phyloP scores from a whole-genome alignment of 2,888 invertebrate genomes.

The Scaeva pyrastri region DNA sequence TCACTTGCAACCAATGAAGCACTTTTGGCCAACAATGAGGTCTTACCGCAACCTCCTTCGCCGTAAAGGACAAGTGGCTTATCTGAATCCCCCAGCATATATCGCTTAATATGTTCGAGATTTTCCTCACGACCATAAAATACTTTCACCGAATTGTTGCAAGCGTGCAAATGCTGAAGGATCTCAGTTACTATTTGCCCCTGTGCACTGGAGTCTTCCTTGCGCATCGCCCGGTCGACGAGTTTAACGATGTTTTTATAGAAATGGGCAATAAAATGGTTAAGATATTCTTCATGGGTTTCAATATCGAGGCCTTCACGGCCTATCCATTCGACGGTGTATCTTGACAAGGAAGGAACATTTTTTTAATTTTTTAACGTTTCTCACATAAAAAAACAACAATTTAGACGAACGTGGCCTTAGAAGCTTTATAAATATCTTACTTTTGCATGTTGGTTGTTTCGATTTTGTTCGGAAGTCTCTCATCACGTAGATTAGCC shows the following conservation, averaged over 20 bases:
- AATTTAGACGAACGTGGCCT: too few relatives aligned
- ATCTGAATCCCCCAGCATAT: slow-evolving; percentile 93
- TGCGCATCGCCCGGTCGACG: slow-evolving; percentile 97
- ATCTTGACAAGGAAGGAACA: slow-evolving; percentile 85
- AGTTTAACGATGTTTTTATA: slow-evolving; percentile 96
- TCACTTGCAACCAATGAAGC: slow-evolving; percentile 91
- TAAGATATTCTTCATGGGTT: slow-evolving; percentile 96
- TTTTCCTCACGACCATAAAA: slow-evolving; percentile 97
- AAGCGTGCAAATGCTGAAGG: slow-evolving; percentile 97
- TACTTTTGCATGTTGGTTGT: slow-evolving; percentile 95
- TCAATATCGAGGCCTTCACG: slow-evolving; percentile 96
- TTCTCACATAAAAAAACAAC: too few relatives aligned
- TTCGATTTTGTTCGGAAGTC: slow-evolving; percentile 95
- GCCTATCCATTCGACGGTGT: slow-evolving; percentile 98
- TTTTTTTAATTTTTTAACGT: too few relatives aligned
- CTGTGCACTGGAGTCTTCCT: slow-evolving; percentile 96
- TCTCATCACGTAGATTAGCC: slow-evolving; percentile 94
- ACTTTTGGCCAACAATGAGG: slow-evolving; percentile 96
- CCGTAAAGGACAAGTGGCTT: slow-evolving; percentile 97
- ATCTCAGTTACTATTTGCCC: slow-evolving; percentile 97
- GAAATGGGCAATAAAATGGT: slow-evolving; percentile 97
- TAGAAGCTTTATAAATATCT: slow-evolving; percentile 76
- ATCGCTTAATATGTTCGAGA: slow-evolving; percentile 90
- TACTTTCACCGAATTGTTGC: slow-evolving; percentile 95
- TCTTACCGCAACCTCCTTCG: slow-evolving; percentile 98